Percentiles rank a stretch among this genome's conserved stretches.
These are phyloP conservation scores for Hyphantria cunea DNA, from an alignment of 1,140 invertebrate genomes.

Conservation along the genomic window DNA sequence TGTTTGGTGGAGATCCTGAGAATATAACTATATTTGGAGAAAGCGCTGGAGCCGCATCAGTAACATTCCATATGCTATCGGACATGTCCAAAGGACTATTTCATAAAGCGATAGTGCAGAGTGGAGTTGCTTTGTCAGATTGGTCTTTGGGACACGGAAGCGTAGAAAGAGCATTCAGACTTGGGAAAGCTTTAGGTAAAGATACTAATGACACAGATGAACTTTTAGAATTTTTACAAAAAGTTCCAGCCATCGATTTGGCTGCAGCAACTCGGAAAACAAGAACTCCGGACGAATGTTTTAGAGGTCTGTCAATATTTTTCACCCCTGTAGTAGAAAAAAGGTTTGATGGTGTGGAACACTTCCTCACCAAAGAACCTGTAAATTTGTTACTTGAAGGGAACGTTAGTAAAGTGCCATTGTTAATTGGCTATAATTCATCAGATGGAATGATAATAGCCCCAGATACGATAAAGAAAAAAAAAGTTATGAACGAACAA, in stretches of 20 bases:
- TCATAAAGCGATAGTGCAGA: constrained; percentile 81
- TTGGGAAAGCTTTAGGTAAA: constrained; percentile 72
- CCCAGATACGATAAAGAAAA: constrained; percentile 47
- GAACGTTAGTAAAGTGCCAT: constrained; percentile 81
- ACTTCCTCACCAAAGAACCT: constrained; percentile 67
- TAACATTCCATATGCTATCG: constrained; percentile 87
- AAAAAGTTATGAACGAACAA: constrained; percentile 55
- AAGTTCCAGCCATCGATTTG: constrained; percentile 65
- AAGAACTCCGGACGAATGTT: constrained; percentile 54
- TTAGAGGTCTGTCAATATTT: constrained; percentile 68
- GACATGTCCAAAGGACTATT: constrained; percentile 84
- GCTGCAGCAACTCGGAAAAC: constrained; percentile 53
- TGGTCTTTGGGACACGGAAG: constrained; percentile 67
- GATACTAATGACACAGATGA: constrained; percentile 65
- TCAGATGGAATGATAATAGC: constrained; percentile 82
- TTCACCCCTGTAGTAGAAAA: constrained; percentile 77
- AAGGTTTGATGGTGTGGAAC: constrained; percentile 54
- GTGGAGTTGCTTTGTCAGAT: constrained; percentile 85
- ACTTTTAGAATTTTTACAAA: constrained; percentile 74
- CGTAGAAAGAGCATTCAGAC: constrained; percentile 60
- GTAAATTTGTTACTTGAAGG: constrained; percentile 61
- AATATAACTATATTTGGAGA: too few species aligned
- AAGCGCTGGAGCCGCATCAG: constrained; percentile 86
- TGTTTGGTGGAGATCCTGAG: constrained; percentile 92
- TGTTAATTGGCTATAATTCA: constrained; percentile 83